A percentile compares a stretch with the other conserved stretches of the same genome.
Conservation (phyloP, 1,140 invertebrate genomes). For the Diuraphis noxia region DNA sequence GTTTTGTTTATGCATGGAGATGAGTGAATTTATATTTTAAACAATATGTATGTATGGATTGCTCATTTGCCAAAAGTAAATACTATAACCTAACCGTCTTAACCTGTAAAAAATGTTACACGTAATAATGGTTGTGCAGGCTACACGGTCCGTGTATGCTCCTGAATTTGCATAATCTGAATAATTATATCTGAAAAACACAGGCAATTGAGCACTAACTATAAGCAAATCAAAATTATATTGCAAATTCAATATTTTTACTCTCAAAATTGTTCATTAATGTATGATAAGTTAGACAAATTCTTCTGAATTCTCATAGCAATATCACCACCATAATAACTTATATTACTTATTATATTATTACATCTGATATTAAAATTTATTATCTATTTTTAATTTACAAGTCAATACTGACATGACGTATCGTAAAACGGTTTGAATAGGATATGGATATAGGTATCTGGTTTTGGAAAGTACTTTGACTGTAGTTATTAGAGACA, state of each 20-base stretch:
- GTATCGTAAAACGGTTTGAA: too few species aligned
- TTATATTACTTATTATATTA: too few species aligned
- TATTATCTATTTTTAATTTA: too few species aligned
- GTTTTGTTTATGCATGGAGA: neutral
- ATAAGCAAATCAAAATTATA: neutral
- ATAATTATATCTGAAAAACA: neutral
- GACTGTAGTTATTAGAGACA: too few species aligned
- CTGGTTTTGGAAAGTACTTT: too few species aligned
- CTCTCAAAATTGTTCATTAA: neutral
- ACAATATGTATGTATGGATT: neutral
- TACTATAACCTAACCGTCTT: too few species aligned
- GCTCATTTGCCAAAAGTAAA: constrained; percentile 6
- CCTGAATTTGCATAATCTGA: neutral
- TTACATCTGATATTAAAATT: too few species aligned
- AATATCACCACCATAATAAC: too few species aligned
- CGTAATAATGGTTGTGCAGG: neutral
- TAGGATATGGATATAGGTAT: too few species aligned
- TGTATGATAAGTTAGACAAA: too few species aligned
- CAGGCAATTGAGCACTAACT: neutral
- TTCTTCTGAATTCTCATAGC: too few species aligned
- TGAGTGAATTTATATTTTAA: neutral
- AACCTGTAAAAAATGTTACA: neutral
- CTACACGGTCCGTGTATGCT: neutral
- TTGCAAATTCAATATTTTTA: neutral
- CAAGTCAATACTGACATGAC: too few species aligned